phyloP scores from a whole-genome alignment of 2,113 vertebrate genomes.

The Athene cunicularia region DNA sequence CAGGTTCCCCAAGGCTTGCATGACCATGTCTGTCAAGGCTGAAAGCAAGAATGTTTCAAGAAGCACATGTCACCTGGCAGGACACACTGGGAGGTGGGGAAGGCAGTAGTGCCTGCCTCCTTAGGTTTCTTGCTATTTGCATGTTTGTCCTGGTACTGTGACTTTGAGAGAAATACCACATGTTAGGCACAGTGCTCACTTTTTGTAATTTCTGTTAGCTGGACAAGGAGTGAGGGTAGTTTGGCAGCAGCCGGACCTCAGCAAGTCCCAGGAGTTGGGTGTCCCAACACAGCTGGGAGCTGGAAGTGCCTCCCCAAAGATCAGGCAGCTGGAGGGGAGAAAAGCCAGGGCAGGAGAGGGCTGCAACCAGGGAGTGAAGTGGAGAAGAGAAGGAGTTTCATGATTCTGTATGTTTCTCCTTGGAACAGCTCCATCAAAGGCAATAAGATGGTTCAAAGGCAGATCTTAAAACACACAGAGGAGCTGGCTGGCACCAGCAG shows the following conservation, averaged over 20 bases:
- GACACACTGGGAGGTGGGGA: background rate
- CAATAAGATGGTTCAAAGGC: background rate
- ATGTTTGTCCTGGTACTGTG: background rate
- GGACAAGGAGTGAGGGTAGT: background rate
- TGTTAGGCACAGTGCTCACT: background rate
- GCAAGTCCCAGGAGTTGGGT: background rate
- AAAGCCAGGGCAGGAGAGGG: background rate
- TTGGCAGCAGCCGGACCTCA: background rate
- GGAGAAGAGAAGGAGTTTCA: background rate
- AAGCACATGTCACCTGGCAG: background rate
- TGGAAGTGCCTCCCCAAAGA: background rate
- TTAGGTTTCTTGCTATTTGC: background rate
- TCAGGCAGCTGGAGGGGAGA: background rate
- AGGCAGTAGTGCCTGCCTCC: background rate
- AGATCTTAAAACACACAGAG: background rate
- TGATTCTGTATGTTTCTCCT: background rate
- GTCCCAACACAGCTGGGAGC: background rate
- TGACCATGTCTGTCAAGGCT: background rate
- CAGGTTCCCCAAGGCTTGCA: background rate
- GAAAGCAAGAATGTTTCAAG: background rate
- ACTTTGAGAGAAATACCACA: fast-evolving
- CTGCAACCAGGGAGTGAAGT: background rate
- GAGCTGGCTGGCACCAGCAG: background rate
- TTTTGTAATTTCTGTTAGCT: background rate
- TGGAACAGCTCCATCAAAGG: background rate